phyloP scores from a whole-genome alignment of 1,140 invertebrate genomes.

The Bombus haemorrhoidalis region DNA sequence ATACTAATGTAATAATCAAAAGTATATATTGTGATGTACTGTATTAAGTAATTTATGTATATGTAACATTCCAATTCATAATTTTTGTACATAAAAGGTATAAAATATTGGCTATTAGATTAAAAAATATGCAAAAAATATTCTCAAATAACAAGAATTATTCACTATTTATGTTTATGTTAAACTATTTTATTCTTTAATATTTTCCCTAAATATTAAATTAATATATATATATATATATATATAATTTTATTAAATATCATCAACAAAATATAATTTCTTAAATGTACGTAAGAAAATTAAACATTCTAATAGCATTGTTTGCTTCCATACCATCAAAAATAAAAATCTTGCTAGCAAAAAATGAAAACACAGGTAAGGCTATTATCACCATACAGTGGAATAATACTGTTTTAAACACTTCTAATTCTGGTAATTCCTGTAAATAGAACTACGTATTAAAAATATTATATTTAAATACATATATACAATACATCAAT shows the following conservation, averaged over 20 bases:
- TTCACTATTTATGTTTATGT: background rate
- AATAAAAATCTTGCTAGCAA: conserved; percentile 77
- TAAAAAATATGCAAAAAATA: background rate
- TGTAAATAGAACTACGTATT: conserved; percentile 57
- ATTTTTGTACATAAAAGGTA: background rate
- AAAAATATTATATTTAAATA: background rate
- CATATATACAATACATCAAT: background rate
- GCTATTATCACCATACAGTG: conserved; percentile 79
- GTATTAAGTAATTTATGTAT: background rate
- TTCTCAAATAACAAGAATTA: background rate
- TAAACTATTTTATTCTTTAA: background rate
- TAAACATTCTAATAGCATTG: conserved; percentile 18
- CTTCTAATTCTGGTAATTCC: conserved; percentile 75
- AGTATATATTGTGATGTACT: conserved; percentile 17
- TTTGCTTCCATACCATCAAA: conserved; percentile 76
- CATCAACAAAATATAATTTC: background rate
- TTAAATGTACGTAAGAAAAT: background rate
- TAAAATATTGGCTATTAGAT: background rate
- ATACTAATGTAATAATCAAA: conserved; percentile 5
- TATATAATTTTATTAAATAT: background rate
- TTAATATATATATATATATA: no score
- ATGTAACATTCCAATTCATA: conserved; percentile 2
- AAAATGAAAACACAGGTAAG: conserved; percentile 79
- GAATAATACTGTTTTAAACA: conserved; percentile 78
- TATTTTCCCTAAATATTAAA: background rate